Evolutionary conservation across 2,113 vertebrate species (phyloP), one percentile per base, ranked within the genome.

Genomic region (Chionis minor): DNA sequence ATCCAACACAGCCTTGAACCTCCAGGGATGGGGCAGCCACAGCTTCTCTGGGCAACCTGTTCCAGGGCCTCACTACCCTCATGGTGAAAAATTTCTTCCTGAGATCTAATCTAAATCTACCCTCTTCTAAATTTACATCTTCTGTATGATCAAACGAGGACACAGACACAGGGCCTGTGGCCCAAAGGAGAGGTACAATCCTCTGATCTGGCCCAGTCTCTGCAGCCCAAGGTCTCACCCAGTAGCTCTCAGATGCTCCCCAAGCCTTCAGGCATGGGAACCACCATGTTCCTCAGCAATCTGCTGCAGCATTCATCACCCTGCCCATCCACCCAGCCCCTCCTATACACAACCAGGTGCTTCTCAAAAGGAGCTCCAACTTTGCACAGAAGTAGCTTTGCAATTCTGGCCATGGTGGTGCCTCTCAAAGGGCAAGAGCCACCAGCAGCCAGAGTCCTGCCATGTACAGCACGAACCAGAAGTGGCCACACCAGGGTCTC

Each of bases 381-480:
- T 17, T 45, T 2, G 10, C 32, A 6, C 4, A 21, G 51, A 51
- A 40, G 30, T 3, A 14, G 30, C 26, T 86, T 35, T 49, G 47
- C 14, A 15, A 18, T 66, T 66, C 20, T 8, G 23, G 54, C 44
- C 23, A 3, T 0, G 10, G 42, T 10, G 23, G 52, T 12, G n/a
- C 13, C 49, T 84, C 69, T 32, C 51, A 21, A 27, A 77, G 49
- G 52, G 40, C 38, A 30, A 22, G 56, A 56, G 22, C 21, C 22
- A 59, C 47, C 42, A 81, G 45, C 90, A 40, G 24, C 19, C 35
- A 59, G 26, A 28, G 45, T 51, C 65, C 51, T 40, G 14, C 42
- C 21, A 27, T 0, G 4, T 8, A 26, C 40, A 15, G 42, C n/a
- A 51, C 1, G 7, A 20, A 62, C 24, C 10, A 11, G 15, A 38